Evolutionary conservation across 2,113 vertebrate genomes (phyloP).

Genomic region (Ptyas mucosa): DNA sequence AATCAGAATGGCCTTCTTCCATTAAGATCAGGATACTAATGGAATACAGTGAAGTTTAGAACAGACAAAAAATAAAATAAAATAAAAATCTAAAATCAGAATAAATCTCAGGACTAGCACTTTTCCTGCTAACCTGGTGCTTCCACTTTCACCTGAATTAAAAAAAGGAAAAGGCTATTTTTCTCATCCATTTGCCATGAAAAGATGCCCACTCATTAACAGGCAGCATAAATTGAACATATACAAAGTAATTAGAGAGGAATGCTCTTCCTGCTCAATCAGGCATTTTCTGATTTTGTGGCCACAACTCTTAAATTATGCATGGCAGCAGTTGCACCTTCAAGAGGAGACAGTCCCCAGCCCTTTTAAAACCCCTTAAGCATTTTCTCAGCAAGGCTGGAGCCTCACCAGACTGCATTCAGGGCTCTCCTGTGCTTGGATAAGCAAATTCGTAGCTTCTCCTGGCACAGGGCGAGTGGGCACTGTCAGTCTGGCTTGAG

Average conservation of each 20-base stretch:
- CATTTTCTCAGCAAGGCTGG: neutral
- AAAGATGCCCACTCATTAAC: neutral
- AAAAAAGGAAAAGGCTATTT: neutral
- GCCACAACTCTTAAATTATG: neutral
- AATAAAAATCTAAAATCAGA: neutral
- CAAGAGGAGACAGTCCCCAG: neutral
- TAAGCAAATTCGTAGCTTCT: neutral
- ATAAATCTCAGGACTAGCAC: neutral
- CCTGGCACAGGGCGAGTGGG: neutral
- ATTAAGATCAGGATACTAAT: neutral
- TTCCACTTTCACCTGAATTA: neutral
- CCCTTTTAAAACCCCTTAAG: neutral
- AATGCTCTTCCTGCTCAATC: neutral
- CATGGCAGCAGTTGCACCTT: neutral
- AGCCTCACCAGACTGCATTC: neutral
- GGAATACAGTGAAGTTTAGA: neutral
- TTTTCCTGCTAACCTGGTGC: neutral
- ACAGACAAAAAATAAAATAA: neutral
- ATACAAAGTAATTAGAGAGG: neutral
- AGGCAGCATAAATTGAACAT: neutral
- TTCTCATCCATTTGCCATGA: neutral
- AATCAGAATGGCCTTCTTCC: neutral
- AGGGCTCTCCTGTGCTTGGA: neutral
- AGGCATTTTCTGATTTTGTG: neutral
- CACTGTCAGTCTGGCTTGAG: neutral